Percentiles rank a stretch among this genome's conserved stretches.
Conservation (phyloP, 1,140 invertebrate genomes). For the Drosophila paulistorum region DNA sequence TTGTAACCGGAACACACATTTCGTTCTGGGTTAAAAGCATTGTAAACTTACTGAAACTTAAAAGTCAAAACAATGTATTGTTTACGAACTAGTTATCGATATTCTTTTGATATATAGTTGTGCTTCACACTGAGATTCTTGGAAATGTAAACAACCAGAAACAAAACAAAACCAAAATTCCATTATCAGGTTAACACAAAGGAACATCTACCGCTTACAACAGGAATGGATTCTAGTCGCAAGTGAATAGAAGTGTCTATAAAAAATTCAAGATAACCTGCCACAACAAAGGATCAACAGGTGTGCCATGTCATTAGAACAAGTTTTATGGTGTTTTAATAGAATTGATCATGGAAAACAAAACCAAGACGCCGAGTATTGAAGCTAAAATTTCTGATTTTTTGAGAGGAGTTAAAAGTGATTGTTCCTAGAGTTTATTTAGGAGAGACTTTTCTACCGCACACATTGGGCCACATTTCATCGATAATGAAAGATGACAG, state of each 20-base stretch:
- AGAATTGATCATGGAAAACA: slow-evolving; percentile 21
- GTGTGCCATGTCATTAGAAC: slow-evolving; percentile 37
- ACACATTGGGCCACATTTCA: slow-evolving; percentile 31
- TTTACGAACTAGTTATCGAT: slow-evolving; percentile 2
- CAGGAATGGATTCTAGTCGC: background rate
- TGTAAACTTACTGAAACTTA: background rate
- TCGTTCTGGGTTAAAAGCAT: background rate
- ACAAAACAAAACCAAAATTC: slow-evolving; percentile 8
- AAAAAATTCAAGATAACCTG: slow-evolving; percentile 15
- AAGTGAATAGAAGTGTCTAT: background rate
- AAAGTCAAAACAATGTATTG: slow-evolving; percentile 1
- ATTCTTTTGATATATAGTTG: background rate
- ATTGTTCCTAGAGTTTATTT: slow-evolving; percentile 19
- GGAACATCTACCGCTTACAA: slow-evolving; percentile 23
- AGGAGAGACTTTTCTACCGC: slow-evolving; percentile 5
- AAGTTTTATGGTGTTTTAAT: slow-evolving; percentile 36
- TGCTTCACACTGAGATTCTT: background rate
- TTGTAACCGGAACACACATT: background rate
- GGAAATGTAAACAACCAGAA: background rate
- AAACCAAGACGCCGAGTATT: slow-evolving; percentile 13
- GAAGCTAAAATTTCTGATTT: background rate
- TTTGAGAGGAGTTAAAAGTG: background rate
- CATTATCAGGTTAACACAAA: slow-evolving; percentile 20
- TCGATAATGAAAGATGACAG: slow-evolving; percentile 52
- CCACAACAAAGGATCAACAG: slow-evolving; percentile 46